These are phyloP conservation scores for Cheiracanthium punctorium DNA, from an alignment of 2,888 invertebrate genomes.

Conservation along the genomic window DNA sequence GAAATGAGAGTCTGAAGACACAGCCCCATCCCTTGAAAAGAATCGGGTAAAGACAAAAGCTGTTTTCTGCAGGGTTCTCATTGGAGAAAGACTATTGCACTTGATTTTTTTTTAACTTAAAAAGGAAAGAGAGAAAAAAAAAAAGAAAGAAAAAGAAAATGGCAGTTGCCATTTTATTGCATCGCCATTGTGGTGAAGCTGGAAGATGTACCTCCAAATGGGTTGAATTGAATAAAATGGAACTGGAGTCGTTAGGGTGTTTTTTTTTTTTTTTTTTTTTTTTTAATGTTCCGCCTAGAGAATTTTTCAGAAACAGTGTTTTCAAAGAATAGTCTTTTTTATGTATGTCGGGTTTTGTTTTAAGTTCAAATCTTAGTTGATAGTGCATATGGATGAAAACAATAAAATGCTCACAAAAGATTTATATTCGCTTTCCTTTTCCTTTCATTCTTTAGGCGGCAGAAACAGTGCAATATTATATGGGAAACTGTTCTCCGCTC, in stretches of 20 bases:
- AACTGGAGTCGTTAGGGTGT: neutral
- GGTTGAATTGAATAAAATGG: conserved; percentile 6
- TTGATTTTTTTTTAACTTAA: neutral
- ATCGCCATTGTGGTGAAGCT: neutral
- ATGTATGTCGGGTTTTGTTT: neutral
- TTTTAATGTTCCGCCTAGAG: neutral
- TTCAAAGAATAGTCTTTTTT: neutral
- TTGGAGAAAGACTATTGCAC: neutral
- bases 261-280: neutral
- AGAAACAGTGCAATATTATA: too few species aligned
- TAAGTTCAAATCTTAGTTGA: too few species aligned
- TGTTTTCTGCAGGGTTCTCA: neutral
- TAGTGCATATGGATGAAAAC: too few species aligned
- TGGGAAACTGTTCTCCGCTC: too few species aligned
- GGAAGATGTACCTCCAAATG: neutral
- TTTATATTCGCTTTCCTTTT: too few species aligned
- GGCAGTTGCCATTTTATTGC: conserved; percentile 7
- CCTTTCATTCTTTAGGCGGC: too few species aligned
- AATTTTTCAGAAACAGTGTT: neutral
- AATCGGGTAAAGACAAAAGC: conserved; percentile 26
- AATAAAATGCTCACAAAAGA: too few species aligned
- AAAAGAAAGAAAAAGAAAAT: neutral
- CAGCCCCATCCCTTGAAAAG: neutral
- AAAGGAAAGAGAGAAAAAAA: neutral
- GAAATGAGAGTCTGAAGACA: neutral